phyloP scores from a whole-genome alignment of 2,888 invertebrate genomes.

The Cerceris rybyensis region DNA sequence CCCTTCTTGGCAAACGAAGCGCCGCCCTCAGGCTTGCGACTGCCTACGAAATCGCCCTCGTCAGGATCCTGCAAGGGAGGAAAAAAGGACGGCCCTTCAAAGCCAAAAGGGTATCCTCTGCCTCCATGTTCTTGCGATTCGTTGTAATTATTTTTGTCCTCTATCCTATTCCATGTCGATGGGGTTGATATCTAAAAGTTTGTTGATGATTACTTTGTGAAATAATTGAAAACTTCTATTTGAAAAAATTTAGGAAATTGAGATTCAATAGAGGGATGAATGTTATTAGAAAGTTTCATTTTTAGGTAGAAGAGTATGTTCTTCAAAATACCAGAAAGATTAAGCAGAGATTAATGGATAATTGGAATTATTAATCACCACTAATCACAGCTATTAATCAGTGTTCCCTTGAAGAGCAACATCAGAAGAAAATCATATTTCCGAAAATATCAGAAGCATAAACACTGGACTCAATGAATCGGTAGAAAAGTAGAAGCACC shows the following conservation, averaged over 20 bases:
- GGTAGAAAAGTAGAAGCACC: not conserved
- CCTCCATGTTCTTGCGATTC: not conserved
- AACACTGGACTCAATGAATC: slow-evolving; percentile 1
- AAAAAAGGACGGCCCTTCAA: not conserved
- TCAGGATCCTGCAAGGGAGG: slow-evolving; percentile 8
- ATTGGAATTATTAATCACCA: too few species aligned
- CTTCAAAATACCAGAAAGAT: too few species aligned
- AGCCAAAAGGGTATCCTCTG: slow-evolving; percentile 23
- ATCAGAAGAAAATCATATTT: too few species aligned
- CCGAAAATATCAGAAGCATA: not conserved
- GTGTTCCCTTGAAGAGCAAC: too few species aligned
- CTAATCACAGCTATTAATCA: too few species aligned
- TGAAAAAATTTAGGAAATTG: too few species aligned
- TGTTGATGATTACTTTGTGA: too few species aligned
- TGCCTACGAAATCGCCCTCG: slow-evolving; percentile 34
- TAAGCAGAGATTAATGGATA: too few species aligned
- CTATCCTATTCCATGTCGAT: not conserved
- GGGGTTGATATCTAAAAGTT: not conserved
- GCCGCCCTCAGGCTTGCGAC: slow-evolving; percentile 38
- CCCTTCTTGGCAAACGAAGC: slow-evolving; percentile 28
- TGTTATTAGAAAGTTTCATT: too few species aligned
- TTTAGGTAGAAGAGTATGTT: too few species aligned
- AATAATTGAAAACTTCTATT: too few species aligned
- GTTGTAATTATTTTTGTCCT: not conserved
- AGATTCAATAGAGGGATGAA: too few species aligned